Base-by-base conservation (phyloP, 1,140 invertebrate genomes). In the Homalodisca vitripennis region DNA sequence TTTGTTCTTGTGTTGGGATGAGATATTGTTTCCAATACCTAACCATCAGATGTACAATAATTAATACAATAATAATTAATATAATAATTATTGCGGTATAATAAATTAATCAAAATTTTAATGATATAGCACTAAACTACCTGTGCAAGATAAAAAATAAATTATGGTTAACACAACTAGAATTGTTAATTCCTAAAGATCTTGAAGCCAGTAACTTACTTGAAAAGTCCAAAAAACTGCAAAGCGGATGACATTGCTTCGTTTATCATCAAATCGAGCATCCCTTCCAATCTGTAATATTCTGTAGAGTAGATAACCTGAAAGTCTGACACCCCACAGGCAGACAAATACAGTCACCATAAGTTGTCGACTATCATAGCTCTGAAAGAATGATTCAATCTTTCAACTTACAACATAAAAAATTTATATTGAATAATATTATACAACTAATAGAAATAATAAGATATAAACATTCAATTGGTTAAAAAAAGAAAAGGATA, bases 171-270 rank as follows among this genome's bases (percentile, higher is more conserved):
- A n/a, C n/a, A n/a, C n/a, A n/a, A n/a, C n/a, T 41, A 10, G 34
- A 10, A 41, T 41, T 41, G 34, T 17, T 41, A 41, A 41, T 41
- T 41, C 17, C 34, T 41, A 10, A 10, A 10, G 17, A 41, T 17
- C 34, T 41, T 41, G 17, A 41, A 41, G 17, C 6, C 34, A 6
- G 6, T 41, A 47, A 74, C 75, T 77, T 80, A 92, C 90, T 84
- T 93, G 93, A 80, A 96, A 95, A 0, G 90, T 93, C 88, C 93
- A 97, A 79, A 95, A 96, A 0, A 94, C 88, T 26, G 91, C 92
- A 79, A 94, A 95, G 72, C 91, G 84, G 30, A 95, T 87, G 3
- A 91, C 87, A 76, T 94, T 95, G 71, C 91, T 92, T 69, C 90
- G 86, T 70, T 90, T 90, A 80, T 95, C 93, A 76, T 95, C 92